A percentile compares a stretch with the other conserved stretches of the same genome.
These are phyloP conservation scores for Regulus satrapa DNA, from an alignment of 2,113 vertebrate genomes.

Conservation along the genomic window DNA sequence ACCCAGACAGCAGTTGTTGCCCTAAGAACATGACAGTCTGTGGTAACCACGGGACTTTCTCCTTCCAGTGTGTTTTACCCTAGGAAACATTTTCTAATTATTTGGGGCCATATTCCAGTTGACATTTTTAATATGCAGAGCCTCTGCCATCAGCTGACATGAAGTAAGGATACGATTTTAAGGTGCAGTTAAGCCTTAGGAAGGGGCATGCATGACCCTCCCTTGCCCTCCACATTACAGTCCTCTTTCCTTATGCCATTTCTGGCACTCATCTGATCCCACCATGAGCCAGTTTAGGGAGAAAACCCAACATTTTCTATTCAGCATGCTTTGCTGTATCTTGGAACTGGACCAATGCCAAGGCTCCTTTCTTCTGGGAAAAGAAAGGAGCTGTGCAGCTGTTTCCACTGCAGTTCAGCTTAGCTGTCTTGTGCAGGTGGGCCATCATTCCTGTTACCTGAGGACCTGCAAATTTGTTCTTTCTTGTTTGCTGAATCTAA, in stretches of 20 bases:
- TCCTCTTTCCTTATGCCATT: not conserved
- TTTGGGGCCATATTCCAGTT: not conserved
- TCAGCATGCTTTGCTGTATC: not conserved
- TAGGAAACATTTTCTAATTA: not conserved
- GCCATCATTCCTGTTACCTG: not conserved
- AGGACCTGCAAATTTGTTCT: not conserved
- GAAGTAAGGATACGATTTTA: not conserved
- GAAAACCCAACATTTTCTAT: not conserved
- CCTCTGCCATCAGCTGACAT: not conserved
- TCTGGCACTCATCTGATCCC: not conserved
- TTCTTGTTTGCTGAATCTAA: not conserved
- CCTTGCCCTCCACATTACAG: not conserved
- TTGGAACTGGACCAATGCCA: not conserved
- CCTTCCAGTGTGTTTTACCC: not conserved
- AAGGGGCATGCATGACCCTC: not conserved
- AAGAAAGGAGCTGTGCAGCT: not conserved
- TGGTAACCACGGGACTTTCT: not conserved
- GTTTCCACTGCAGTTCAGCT: not conserved
- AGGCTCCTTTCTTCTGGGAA: too few species aligned
- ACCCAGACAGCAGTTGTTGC: not conserved
- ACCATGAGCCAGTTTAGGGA: not conserved
- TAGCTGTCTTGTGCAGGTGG: not conserved
- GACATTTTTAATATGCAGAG: rapidly evolving
- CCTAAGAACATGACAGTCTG: rapidly evolving
- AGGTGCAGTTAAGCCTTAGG: not conserved